Evolutionary conservation across 2,797 vertebrate species (phyloP), one percentile per base, ranked within the genome.

Genomic region (Gymnothorax reevesii): DNA sequence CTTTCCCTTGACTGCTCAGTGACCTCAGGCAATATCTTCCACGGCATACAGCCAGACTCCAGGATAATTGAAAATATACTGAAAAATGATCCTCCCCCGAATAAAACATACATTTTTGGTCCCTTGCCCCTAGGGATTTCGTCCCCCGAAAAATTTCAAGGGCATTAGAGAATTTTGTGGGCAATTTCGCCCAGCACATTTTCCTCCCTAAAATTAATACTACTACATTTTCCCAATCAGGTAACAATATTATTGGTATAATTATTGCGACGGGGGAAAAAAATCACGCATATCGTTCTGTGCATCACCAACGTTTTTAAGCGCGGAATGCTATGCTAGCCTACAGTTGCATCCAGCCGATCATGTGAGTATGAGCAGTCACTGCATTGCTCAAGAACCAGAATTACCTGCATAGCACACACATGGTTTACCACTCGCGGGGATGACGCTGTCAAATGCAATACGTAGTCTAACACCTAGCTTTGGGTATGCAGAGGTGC

Each of bases 401-500:
- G 52, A 80, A 80, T 80, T 54, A 80, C 77, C 77, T 80, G 77
- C 54, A 80, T 20, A 54, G 52, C 77, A 22, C 12, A 8, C 77
- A n/a, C 77, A 54, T n/a, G 7, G 7, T 6, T 55, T 6, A 52
- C 77, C 22, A 6, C 49, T 13, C 25, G 12, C 7, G 13, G 73
- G 42, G 73, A 77, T 42, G 4, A 49, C 33, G 49, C 49, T 12
- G 10, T 33, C 10, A 3, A 73, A 33, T 9, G 8, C 15, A 33
- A 27, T 1, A 73, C 13, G 9, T 9, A 77, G 15, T 77, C 33
- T 6, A 77, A 20, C 7, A 13, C 33, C 73, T 49, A 6, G 15
- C 7, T 77, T 77, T 52, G 7, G 13, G 33, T 42, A 15, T 7
- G 27, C 4, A 12, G 27, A 27, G 9, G 25, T 27, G 33, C 20